Percentiles rank a stretch among this genome's conserved stretches.
phyloP scores from a whole-genome alignment of 2,888 invertebrate species.

The Drosophila borborema region DNA sequence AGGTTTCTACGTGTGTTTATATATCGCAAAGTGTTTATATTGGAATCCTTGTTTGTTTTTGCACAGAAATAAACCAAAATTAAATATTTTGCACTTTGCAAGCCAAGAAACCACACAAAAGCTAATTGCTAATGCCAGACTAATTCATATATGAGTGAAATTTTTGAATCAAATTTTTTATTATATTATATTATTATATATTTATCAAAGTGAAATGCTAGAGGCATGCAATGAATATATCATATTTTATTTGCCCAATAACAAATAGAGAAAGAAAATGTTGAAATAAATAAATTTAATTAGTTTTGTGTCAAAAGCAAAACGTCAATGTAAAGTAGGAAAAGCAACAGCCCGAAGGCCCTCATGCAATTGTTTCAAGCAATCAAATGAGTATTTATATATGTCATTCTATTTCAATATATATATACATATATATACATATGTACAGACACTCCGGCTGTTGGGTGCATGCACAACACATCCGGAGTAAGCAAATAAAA shows the following conservation, averaged over 20 bases:
- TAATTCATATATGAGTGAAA: background rate
- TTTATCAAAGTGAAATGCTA: background rate
- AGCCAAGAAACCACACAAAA: background rate
- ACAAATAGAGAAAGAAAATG: background rate
- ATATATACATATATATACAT: background rate
- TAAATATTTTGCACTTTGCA: slow-evolving; percentile 9
- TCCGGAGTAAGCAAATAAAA: slow-evolving; percentile 22
- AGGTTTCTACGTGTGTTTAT: background rate
- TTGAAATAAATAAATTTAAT: slow-evolving; percentile 13
- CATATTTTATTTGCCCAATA: background rate
- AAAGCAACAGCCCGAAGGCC: slow-evolving; percentile 5
- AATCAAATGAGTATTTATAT: slow-evolving; percentile 8
- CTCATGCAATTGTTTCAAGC: slow-evolving; percentile 9
- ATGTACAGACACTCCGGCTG: background rate
- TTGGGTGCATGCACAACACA: slow-evolving; percentile 1
- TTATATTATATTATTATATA: background rate
- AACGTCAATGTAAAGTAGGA: slow-evolving; percentile 6
- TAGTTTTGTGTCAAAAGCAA: slow-evolving; percentile 8
- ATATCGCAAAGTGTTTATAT: slow-evolving; percentile 6
- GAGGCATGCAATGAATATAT: background rate
- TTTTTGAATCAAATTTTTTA: background rate
- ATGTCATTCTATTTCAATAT: background rate
- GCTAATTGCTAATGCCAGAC: background rate
- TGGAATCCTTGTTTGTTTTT: slow-evolving; percentile 7
- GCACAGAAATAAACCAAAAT: slow-evolving; percentile 1